A percentile compares a stretch with the other conserved stretches of the same genome.
Evolutionary conservation across 30 jellyfish, hydroid and myxozoan genomes (phyloP).

Genomic region (Haliclystus octoradiatus): DNA sequence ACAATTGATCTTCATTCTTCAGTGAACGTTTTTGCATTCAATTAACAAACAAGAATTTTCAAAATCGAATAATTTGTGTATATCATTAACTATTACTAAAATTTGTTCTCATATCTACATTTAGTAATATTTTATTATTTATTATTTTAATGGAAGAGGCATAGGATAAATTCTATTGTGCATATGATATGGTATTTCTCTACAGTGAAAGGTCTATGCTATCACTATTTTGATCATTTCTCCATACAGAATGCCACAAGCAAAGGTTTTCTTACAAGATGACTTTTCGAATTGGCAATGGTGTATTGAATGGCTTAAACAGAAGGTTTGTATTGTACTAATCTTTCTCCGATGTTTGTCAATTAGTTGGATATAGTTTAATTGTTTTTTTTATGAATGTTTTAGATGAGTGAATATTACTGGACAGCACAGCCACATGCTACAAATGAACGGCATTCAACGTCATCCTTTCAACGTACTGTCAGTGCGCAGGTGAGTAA

Average conservation of each 20-base stretch:
- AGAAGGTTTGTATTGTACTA: slow-evolving; percentile 30
- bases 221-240: no score
- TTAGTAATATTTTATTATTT: neutral
- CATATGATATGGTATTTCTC: no score
- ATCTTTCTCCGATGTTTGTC: neutral
- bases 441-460: slow-evolving; percentile 66
- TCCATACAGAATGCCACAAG: slow-evolving; percentile 53
- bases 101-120: no score
- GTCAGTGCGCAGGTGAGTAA: slow-evolving; percentile 87
- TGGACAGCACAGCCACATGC: slow-evolving; percentile 95
- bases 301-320: slow-evolving; percentile 96
- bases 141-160: neutral
- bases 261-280: slow-evolving; percentile 42
- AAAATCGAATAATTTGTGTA: no score
- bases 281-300: slow-evolving; percentile 79
- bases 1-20: no score
- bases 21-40: no score
- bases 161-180: neutral
- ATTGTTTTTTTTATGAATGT: neutral
- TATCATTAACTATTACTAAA: no score
- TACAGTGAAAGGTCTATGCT: no score
- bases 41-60: no score
- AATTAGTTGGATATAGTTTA: neutral
- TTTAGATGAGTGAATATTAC: slow-evolving; percentile 81
- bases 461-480: slow-evolving; percentile 84